Conservation (phyloP, 2,888 invertebrate species). For the Pseudococcus jackbeardsleyi region DNA sequence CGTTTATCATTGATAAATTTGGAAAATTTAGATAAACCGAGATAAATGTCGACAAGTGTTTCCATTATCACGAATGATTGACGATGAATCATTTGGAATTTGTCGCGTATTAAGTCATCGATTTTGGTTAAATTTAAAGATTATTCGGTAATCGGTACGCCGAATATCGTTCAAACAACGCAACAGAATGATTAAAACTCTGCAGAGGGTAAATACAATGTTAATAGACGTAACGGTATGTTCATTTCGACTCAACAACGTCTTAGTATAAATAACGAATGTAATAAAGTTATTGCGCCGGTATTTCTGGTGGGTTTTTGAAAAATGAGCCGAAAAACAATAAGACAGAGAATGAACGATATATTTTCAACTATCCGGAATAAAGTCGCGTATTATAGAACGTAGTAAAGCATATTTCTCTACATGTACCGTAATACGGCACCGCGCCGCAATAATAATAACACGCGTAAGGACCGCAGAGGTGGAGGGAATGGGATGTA, state of each 20-base stretch:
- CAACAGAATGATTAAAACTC: background rate
- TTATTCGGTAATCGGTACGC: background rate
- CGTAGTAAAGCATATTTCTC: background rate
- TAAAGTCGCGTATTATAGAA: background rate
- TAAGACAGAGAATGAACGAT: background rate
- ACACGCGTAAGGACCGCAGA: background rate
- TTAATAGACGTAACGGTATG: background rate
- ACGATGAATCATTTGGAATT: background rate
- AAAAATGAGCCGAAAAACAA: slow-evolving; percentile 2
- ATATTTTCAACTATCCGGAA: background rate
- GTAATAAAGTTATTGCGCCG: background rate
- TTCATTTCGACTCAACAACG: background rate
- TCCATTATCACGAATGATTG: background rate
- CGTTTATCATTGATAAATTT: background rate
- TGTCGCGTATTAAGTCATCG: background rate
- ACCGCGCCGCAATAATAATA: background rate
- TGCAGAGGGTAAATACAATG: background rate
- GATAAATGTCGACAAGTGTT: background rate
- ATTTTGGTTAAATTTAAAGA: slow-evolving; percentile 1
- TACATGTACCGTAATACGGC: background rate
- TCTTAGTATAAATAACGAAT: slow-evolving; percentile 7
- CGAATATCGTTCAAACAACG: background rate
- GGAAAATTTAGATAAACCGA: background rate
- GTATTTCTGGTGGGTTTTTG: background rate
- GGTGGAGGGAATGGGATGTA: background rate